These are phyloP conservation scores for Pagetopsis macropterus DNA, from an alignment of 2,797 vertebrate species.

Conservation along the genomic window DNA sequence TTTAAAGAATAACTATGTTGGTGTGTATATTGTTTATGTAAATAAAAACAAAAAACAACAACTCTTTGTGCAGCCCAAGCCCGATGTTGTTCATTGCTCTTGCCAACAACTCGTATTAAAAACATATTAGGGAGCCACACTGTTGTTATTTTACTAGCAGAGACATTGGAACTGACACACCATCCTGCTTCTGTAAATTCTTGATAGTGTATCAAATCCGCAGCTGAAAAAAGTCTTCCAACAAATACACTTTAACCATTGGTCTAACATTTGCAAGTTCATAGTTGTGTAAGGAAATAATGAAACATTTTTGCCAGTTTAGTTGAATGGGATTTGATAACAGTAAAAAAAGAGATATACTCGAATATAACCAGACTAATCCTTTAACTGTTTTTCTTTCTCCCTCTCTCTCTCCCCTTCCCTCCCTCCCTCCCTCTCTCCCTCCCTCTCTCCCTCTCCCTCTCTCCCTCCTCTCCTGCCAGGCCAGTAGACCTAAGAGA, in stretches of 20 bases:
- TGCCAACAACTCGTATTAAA: background rate
- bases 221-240: background rate
- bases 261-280: background rate
- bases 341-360: background rate
- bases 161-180: background rate
- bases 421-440: background rate
- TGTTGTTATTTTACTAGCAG: background rate
- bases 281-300: background rate
- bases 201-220: background rate
- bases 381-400: background rate
- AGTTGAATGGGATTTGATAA: background rate
- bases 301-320: too few species aligned
- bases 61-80: background rate
- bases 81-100: background rate
- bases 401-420: background rate
- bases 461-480: constrained; percentile 3
- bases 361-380: background rate
- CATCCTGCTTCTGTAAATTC: background rate
- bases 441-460: background rate
- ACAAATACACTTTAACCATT: background rate
- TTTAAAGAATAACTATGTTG: background rate
- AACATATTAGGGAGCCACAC: background rate
- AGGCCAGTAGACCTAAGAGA: constrained; percentile 69
- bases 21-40: background rate
- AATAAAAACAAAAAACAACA: background rate